Base-by-base conservation (phyloP, 2,797 vertebrate species). In the Xenopus petersii region DNA sequence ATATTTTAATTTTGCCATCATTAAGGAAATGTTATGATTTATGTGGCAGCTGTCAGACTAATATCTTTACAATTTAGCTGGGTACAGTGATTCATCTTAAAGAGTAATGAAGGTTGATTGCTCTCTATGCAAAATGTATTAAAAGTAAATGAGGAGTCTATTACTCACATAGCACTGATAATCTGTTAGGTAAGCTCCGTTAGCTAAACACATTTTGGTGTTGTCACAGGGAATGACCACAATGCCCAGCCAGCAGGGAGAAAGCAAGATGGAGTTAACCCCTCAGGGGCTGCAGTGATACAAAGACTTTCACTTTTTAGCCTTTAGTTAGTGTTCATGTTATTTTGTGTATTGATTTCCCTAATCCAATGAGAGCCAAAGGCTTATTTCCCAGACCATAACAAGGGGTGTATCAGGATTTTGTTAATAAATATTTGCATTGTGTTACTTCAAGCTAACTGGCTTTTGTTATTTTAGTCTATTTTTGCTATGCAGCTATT, bases 51-150 rank as follows among this genome's bases (percentile, higher is more conserved):
- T 88, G 88, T 88, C 82, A 77, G 89, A 94, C 92, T 95, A 95
- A 96, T 95, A 94, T 93, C 92, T 94, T 94, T 91, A 92, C 89
- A 93, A 93, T 90, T 94, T 93, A 93, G 89, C 91, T 91, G 80
- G 88, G 86, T 89, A 89, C 91, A 89, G 91, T 92, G 92, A 96
- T 97, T 96, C 92, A 95, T 97, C 95, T 96, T 95, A 84, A 95
- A 96, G 95, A 97, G 91, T 93, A 94, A 96, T 96, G 95, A 95
- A 91, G 89, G 91, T 87, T 93, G 92, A 93, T 92, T 93, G 93
- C 92, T 95, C 94, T 94, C 93, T 92, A 95, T 95, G 95, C 95
- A 96, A 96, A 96, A 96, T 88, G 89, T 95, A 96, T 97, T 96
- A 95, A 92, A 94, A 93, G 93, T 92, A 95, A 97, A 96, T 94